A percentile compares a stretch with the other conserved stretches of the same genome.
Evolutionary conservation across 2,113 vertebrate species (phyloP).

Genomic region (Nansenia antarctica): DNA sequence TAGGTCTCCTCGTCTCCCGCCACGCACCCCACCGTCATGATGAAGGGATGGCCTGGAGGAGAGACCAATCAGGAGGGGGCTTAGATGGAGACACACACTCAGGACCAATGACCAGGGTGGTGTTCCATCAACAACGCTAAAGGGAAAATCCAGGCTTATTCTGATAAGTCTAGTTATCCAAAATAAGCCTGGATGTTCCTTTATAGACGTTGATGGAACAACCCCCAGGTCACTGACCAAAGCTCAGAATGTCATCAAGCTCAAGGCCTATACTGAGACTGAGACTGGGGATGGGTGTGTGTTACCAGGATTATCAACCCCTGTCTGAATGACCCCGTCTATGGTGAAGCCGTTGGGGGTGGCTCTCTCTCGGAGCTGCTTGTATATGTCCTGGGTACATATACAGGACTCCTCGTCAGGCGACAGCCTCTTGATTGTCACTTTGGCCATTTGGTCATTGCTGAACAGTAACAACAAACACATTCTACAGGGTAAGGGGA

Average conservation of each 20-base stretch:
- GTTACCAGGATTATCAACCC: constrained; percentile 84
- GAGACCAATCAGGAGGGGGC: neutral
- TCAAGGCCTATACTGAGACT: constrained; percentile 1
- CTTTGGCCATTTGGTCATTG: constrained; percentile 65
- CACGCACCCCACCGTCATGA: constrained; percentile 95
- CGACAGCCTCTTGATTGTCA: constrained; percentile 71
- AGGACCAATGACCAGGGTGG: neutral
- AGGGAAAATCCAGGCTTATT: too few relatives aligned
- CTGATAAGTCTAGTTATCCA: too few relatives aligned
- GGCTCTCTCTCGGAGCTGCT: constrained; percentile 64
- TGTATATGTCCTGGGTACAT: constrained; percentile 76
- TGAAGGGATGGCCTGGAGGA: constrained; percentile 88
- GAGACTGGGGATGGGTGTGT: constrained; percentile 10
- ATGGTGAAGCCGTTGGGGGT: constrained; percentile 79
- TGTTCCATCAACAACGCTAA: too few relatives aligned
- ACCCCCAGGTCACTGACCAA: constrained; percentile 20
- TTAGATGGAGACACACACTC: neutral
- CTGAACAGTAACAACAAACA: constrained; percentile 70
- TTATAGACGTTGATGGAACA: constrained; percentile 13
- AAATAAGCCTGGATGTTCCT: too few relatives aligned
- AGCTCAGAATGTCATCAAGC: neutral
- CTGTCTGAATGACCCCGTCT: constrained; percentile 82
- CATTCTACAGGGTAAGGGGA: constrained; percentile 55
- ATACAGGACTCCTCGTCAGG: constrained; percentile 75
- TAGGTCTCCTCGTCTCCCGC: constrained; percentile 95